Evolutionary conservation across 1,140 invertebrate species (phyloP).

Genomic region (Cydia fagiglandana): DNA sequence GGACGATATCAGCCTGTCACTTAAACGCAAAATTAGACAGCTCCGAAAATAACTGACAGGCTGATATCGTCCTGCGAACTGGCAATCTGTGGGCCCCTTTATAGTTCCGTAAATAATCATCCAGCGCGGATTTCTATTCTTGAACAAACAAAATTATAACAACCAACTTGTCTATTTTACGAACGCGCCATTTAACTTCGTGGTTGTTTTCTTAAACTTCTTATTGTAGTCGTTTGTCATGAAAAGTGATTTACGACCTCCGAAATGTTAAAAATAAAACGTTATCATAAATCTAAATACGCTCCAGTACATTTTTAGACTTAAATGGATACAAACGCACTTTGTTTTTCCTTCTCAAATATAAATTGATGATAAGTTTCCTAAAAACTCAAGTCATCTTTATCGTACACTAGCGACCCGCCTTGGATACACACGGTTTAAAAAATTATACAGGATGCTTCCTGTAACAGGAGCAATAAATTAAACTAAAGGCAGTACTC

Average conservation of each 20-base stretch:
- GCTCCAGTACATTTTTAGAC: conserved; percentile 13
- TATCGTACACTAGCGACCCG: no score
- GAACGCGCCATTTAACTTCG: conserved; percentile 14
- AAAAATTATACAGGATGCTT: no score
- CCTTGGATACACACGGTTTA: no score
- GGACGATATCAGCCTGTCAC: no score
- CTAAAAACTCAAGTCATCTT: neutral
- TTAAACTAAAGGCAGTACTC: no score
- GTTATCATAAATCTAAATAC: conserved; percentile 30
- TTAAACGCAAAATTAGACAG: no score
- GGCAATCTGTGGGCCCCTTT: no score
- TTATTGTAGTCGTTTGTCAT: conserved; percentile 28
- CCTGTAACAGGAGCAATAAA: no score
- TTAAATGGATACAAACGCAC: conserved; percentile 15
- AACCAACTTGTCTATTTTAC: conserved; percentile 7
- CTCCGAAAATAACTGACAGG: no score
- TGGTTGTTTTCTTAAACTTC: conserved; percentile 31
- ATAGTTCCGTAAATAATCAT: neutral
- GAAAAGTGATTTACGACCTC: conserved; percentile 25
- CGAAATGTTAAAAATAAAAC: conserved; percentile 21
- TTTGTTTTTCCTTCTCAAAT: neutral
- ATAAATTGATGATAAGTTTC: neutral
- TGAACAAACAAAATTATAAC: neutral
- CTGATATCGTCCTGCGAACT: no score
- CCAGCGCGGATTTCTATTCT: neutral